These are phyloP conservation scores for Orientallactaga sibirica DNA, from an alignment of 2,797 vertebrate genomes.

Conservation along the genomic window DNA sequence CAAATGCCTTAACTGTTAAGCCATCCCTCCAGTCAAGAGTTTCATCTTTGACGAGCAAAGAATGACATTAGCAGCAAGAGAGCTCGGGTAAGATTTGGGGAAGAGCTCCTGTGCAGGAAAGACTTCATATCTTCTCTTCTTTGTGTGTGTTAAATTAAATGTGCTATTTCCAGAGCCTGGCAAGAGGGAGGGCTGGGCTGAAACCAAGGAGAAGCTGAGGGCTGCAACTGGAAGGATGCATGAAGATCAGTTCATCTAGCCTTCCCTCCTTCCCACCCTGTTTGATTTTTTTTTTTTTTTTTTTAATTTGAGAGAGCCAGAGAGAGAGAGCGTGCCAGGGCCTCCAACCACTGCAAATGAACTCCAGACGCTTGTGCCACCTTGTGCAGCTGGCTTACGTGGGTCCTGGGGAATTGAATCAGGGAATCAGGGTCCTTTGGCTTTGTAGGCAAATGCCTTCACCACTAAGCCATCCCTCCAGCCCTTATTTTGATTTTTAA, in stretches of 20 bases:
- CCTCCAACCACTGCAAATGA: no score
- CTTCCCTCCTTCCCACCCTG: not conserved
- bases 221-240: not conserved
- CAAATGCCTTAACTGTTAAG: no score
- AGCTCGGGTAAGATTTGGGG: not conserved
- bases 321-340: no score
- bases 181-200: not conserved
- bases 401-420: no score
- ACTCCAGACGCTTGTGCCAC: no score
- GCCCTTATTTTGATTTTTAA: no score
- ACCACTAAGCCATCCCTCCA: no score
- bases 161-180: not conserved
- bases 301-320: no score
- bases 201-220: not conserved
- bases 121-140: not conserved
- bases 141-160: not conserved
- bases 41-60: not conserved
- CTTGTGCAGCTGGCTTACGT: no score
- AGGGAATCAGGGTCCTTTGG: no score
- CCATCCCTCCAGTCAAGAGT: not conserved
- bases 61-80: not conserved
- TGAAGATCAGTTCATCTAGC: not conserved
- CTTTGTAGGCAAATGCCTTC: no score
- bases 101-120: not conserved
- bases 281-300: not conserved